These are phyloP conservation scores for Eidolon helvum DNA, from an alignment of 2,113 vertebrate species.

Conservation along the genomic window DNA sequence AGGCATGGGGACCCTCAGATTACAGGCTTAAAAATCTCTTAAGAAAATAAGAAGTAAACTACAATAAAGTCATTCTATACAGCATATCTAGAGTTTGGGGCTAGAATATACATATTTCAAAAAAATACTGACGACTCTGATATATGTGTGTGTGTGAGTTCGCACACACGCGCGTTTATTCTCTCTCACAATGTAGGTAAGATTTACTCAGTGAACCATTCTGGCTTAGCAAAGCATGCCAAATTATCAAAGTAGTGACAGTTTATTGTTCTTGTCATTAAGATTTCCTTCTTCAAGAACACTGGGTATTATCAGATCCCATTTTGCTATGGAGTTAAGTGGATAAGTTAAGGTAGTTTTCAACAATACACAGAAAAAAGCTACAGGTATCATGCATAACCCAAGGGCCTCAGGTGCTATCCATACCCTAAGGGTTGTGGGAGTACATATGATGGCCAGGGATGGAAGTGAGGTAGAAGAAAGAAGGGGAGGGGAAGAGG, in stretches of 20 bases:
- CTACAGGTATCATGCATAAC: background rate
- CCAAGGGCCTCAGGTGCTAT: background rate
- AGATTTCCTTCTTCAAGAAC: constrained; percentile 14
- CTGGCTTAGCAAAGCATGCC: background rate
- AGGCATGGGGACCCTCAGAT: background rate
- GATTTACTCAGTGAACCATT: background rate
- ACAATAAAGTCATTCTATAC: background rate
- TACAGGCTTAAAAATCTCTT: background rate
- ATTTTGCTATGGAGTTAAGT: background rate
- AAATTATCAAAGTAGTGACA: background rate
- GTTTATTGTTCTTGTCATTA: background rate
- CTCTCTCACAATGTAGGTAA: background rate
- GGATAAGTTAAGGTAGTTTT: background rate
- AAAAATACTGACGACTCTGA: background rate
- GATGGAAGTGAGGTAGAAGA: background rate
- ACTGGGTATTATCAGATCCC: background rate
- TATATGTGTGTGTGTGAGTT: background rate
- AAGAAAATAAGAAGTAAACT: background rate
- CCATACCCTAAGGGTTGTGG: background rate
- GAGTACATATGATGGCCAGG: background rate
- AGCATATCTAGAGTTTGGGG: background rate
- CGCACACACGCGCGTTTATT: background rate
- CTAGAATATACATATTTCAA: background rate
- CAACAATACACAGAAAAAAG: background rate
- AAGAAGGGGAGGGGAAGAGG: background rate